These are phyloP conservation scores for Steinernema khuongi DNA, from an alignment of 1,140 invertebrate genomes.

Conservation along the genomic window DNA sequence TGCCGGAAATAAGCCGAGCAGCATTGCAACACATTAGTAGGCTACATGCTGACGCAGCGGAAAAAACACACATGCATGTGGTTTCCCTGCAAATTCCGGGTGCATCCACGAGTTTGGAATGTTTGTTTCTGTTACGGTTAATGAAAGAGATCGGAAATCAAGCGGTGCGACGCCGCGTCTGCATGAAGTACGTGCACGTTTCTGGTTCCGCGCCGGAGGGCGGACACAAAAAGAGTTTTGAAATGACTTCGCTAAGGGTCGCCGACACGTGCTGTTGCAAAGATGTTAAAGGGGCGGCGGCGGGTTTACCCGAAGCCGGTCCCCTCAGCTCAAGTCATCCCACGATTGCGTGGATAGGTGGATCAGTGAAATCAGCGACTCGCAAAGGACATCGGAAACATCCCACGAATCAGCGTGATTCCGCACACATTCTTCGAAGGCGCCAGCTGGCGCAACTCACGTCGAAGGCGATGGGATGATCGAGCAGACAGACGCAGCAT, in stretches of 20 bases:
- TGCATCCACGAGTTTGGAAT: neutral
- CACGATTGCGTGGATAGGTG: too few species aligned
- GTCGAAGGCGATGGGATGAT: constrained; percentile 5
- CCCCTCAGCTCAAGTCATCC: neutral
- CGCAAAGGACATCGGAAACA: neutral
- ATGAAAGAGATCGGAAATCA: neutral
- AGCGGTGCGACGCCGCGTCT: neutral
- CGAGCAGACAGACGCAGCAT: neutral
- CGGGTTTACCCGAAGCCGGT: neutral
- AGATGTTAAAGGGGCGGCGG: neutral
- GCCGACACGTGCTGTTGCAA: constrained; percentile 2
- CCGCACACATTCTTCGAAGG: neutral
- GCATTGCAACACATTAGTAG: neutral
- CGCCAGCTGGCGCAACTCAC: neutral
- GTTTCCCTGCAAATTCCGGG: neutral
- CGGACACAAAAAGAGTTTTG: neutral
- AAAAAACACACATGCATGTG: neutral
- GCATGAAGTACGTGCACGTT: neutral
- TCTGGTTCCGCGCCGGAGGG: neutral
- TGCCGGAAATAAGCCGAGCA: too few species aligned
- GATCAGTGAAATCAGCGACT: neutral
- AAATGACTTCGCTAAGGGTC: neutral
- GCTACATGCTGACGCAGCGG: neutral
- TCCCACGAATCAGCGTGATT: neutral
- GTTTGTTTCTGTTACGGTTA: neutral